phyloP scores from a whole-genome alignment of 2,113 vertebrate genomes.

The Penelope pileata region DNA sequence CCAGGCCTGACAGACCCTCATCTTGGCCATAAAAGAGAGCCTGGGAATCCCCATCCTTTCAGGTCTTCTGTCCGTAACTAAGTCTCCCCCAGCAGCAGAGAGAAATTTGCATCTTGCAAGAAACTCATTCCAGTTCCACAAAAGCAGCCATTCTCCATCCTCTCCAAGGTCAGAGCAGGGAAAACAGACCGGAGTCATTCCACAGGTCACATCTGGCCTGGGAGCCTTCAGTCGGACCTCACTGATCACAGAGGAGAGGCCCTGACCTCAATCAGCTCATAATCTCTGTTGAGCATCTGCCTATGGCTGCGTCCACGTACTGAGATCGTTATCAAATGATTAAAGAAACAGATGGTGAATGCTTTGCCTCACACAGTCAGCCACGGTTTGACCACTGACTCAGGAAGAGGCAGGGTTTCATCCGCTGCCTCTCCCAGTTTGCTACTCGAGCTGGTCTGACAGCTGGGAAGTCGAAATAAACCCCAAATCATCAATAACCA shows the following conservation, averaged over 20 bases:
- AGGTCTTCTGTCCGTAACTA: background rate
- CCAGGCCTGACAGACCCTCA: background rate
- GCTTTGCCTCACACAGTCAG: rapidly evolving
- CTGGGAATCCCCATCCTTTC: background rate
- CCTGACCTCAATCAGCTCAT: background rate
- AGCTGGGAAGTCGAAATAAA: background rate
- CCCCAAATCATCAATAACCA: background rate
- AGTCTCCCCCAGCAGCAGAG: background rate
- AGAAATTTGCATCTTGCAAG: background rate
- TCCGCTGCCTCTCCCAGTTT: background rate
- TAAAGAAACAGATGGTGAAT: background rate
- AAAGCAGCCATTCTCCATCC: rapidly evolving
- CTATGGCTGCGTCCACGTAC: background rate
- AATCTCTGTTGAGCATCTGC: background rate
- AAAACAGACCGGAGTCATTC: background rate
- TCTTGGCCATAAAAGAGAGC: background rate
- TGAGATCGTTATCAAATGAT: background rate
- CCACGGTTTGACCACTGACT: background rate
- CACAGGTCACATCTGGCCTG: background rate
- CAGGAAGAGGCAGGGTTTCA: background rate
- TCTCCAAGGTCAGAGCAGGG: rapidly evolving
- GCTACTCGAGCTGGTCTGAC: background rate
- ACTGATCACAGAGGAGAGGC: background rate
- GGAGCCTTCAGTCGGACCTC: background rate
- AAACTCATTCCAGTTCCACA: background rate